Evolutionary conservation across 53 echinoderm and acorn worm species (phyloP).

Genomic region (Paracentrotus lividus): DNA sequence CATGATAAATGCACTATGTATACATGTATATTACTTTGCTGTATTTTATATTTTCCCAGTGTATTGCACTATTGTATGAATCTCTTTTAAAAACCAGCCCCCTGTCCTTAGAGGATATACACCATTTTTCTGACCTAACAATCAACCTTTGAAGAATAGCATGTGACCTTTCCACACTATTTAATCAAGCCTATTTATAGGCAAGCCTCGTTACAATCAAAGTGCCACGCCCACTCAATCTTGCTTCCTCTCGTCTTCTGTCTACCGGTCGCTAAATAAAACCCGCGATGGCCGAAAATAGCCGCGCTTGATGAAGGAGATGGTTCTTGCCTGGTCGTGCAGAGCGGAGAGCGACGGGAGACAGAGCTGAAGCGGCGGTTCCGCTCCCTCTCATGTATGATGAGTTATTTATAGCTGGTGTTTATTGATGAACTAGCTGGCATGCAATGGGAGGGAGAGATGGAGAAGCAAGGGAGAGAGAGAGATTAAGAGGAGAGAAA

Average conservation of each 20-base stretch:
- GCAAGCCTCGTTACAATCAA: neutral
- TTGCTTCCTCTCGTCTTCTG: neutral
- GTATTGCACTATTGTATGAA: neutral
- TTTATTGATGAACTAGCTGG: conserved; percentile 10
- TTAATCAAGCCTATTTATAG: conserved; percentile 3
- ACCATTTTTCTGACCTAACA: neutral
- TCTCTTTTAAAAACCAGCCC: neutral
- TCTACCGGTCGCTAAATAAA: conserved; percentile 2
- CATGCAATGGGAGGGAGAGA: neutral
- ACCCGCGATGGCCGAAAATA: neutral
- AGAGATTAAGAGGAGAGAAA: neutral
- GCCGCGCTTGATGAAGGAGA: neutral
- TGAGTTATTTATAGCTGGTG: neutral
- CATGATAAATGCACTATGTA: too few relatives aligned
- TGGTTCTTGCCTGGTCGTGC: neutral
- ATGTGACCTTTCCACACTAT: neutral
- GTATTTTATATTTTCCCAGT: neutral
- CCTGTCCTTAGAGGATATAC: neutral
- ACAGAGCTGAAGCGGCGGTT: neutral
- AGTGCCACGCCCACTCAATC: neutral
- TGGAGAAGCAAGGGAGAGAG: neutral
- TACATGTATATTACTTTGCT: too few relatives aligned
- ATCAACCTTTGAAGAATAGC: neutral
- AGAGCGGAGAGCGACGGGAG: neutral
- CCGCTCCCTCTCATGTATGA: neutral